Evolutionary conservation across 64 coral and sea anemone species (phyloP).

Genomic region (Porites australiensis): DNA sequence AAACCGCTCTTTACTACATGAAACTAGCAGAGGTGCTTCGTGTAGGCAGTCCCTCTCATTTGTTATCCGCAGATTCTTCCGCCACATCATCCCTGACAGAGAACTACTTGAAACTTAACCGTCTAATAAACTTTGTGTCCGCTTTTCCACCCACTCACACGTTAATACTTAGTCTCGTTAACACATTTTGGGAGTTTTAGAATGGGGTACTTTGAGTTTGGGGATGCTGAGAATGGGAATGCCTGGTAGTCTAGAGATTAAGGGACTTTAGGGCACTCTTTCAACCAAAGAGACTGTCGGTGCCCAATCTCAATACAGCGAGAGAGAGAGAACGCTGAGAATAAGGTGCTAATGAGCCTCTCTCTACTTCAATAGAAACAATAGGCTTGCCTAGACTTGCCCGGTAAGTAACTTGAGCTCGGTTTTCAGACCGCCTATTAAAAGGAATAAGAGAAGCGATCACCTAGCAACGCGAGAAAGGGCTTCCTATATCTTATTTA

Average conservation of each 20-base stretch:
- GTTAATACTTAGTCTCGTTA: no score
- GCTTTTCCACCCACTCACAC: constrained; percentile 31
- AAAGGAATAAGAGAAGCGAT: no score
- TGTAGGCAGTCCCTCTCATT: neutral
- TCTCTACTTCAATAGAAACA: no score
- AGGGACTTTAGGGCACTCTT: neutral
- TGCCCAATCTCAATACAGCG: no score
- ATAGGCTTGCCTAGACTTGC: no score
- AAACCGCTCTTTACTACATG: constrained; percentile 8
- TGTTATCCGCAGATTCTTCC: constrained; percentile 1
- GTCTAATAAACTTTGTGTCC: neutral
- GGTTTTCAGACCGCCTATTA: no score
- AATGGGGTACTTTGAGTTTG: neutral
- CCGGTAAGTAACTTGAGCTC: no score
- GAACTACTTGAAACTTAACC: neutral
- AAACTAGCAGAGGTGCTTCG: neutral
- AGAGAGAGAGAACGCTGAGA: no score
- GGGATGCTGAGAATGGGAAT: neutral
- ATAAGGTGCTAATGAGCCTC: no score
- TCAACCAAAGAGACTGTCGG: neutral
- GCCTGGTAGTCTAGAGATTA: neutral
- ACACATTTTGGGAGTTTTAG: neutral
- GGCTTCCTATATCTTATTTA: no score
- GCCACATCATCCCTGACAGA: neutral
- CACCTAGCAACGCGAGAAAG: no score